Percentiles rank a stretch among this genome's conserved stretches.
Evolutionary conservation across 2,888 invertebrate genomes (phyloP).

Genomic region (Argynnis bischoffii): DNA sequence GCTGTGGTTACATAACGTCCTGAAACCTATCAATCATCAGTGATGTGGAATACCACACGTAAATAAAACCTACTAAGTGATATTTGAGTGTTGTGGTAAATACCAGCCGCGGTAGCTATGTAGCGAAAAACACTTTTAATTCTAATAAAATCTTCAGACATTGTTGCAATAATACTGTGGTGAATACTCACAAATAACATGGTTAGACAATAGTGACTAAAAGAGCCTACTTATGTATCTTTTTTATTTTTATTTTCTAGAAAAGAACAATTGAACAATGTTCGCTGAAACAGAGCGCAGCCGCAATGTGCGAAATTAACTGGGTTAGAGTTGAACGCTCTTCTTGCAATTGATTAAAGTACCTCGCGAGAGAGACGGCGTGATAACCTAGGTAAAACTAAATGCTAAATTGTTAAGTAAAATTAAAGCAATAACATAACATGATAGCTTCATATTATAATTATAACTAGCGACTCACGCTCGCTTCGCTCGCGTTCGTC

Average conservation of each 20-base stretch:
- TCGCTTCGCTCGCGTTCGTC: too few relatives aligned
- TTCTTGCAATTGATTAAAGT: constrained; percentile 47
- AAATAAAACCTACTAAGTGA: constrained; percentile 42
- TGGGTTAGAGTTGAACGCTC: constrained; percentile 48
- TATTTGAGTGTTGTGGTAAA: constrained; percentile 45
- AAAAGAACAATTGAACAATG: constrained; percentile 24
- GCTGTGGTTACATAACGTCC: constrained; percentile 20
- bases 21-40: constrained; percentile 42
- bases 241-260: constrained; percentile 14
- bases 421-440: neutral
- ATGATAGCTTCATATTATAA: neutral
- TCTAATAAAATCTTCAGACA: constrained; percentile 4
- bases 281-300: constrained; percentile 43
- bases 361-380: constrained; percentile 41
- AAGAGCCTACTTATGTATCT: constrained; percentile 4
- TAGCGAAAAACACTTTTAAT: constrained; percentile 37
- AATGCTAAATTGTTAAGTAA: neutral
- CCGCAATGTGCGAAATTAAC: constrained; percentile 45
- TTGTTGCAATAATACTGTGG: neutral
- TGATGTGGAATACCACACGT: constrained; percentile 30
- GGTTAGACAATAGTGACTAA: neutral
- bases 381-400: constrained; percentile 33
- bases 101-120: constrained; percentile 24
- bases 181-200: constrained; percentile 3
- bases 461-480: too few relatives aligned